phyloP scores from a whole-genome alignment of 2,888 invertebrate genomes.

The Dasysyrphus tricinctus region DNA sequence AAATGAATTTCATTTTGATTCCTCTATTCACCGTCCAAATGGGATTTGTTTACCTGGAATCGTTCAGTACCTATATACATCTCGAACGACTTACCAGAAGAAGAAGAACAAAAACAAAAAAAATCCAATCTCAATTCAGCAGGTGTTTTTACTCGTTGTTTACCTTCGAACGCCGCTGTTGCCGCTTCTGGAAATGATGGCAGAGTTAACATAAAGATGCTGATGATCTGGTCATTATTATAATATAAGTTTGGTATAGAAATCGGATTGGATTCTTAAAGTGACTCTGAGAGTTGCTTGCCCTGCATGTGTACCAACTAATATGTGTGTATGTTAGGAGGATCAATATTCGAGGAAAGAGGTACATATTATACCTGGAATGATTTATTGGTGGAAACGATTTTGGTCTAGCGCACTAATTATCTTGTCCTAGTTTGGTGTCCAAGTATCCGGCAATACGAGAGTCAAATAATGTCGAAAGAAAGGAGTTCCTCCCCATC shows the following conservation, averaged over 20 bases:
- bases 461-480: background rate
- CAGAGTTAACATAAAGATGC: slow-evolving; percentile 40
- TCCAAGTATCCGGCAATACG: slow-evolving; percentile 31
- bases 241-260: slow-evolving; percentile 37
- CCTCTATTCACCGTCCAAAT: slow-evolving; percentile 38
- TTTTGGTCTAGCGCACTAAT: slow-evolving; percentile 68
- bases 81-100: slow-evolving; percentile 4
- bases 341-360: slow-evolving; percentile 52
- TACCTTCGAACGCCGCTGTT: slow-evolving; percentile 50
- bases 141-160: slow-evolving; percentile 70
- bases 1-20: slow-evolving; percentile 50
- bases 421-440: slow-evolving; percentile 70
- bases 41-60: slow-evolving; percentile 67
- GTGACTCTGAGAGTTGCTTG: slow-evolving; percentile 13
- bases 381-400: slow-evolving; percentile 71
- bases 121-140: slow-evolving; percentile 65
- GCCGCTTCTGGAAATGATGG: slow-evolving; percentile 68
- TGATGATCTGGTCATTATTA: slow-evolving; percentile 65
- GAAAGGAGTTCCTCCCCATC: slow-evolving; percentile 38
- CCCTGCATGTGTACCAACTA: background rate
- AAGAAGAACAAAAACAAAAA: slow-evolving; percentile 36
- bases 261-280: slow-evolving; percentile 45
- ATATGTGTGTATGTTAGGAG: slow-evolving; percentile 19
- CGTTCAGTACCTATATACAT: slow-evolving; percentile 29
- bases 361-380: slow-evolving; percentile 27